Evolutionary conservation across 2,888 invertebrate species (phyloP), one percentile per base, ranked within the genome.

Genomic region (Toxonevra muliebris): DNA sequence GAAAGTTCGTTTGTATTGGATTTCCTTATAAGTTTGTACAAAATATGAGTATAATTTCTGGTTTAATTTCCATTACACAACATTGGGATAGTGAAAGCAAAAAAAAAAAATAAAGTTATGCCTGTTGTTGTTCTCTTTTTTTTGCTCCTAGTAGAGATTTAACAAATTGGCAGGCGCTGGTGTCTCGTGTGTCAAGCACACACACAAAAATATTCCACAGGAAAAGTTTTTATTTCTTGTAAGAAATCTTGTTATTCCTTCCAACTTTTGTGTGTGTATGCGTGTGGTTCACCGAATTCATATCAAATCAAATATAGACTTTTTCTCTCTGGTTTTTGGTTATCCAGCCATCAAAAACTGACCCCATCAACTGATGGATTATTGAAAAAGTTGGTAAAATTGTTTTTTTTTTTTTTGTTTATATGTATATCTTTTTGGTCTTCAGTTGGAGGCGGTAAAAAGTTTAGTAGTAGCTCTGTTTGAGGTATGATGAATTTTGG

Each of bases 351-450:
- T 7, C 30, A 30, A 30, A 30, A 7, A 19, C 19, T 20, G 41
- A 57, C 57, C 57, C 68, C 71, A 73, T 69, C 71, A 70, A 69
- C 66, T 73, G 70, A 71, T 70, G 70, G 73, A 71, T 73, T 73
- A 73, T 73, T 71, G 73, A 69, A 71, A 73, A 73, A 73, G 70
- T 73, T 73, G 66, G 69, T 68, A 64, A 65, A 66, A 30, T 69
- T 66, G 59, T 66, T 66, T 61, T 15, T 50, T 52, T 58, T 20
- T n/a, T 17, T 61, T 54, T 50, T 54, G 30, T 48, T 48, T 17
- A 19, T 15, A 15, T 59, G 15, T 43, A 11, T 13, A 11, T 12
- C 11, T 9, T 45, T 59, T 17, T 42, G 15, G n/a, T 41, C 10
- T 13, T 59, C 12, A 9, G 12, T 54, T 13, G 13, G 54, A 2